Base-by-base conservation (phyloP, 2,113 vertebrate genomes). In the Hippoglossus stenolepis region DNA sequence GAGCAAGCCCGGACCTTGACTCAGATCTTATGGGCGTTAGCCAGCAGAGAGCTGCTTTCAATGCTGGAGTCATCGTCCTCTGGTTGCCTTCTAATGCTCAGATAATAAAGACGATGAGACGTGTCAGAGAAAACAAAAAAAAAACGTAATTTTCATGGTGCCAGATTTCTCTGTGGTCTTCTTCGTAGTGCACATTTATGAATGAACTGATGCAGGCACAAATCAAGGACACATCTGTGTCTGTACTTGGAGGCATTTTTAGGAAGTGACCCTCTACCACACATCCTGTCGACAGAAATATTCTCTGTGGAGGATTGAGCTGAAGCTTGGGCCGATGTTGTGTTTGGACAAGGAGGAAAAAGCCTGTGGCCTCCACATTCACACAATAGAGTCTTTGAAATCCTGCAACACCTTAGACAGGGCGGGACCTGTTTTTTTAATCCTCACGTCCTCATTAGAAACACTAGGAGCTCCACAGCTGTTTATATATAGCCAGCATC, bases 341-440 rank as follows among this genome's bases (percentile, higher is more conserved):
- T 84, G 83, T 91, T 91, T 91, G 80, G 64, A 82, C 83, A 77
- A 77, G 79, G 57, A 66, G 47, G 61, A 85, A 80, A 70, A 74
- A 83, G 35, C 77, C 24, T 49, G 64, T n/a, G 14, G 66, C 85
- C 65, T 84, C 65, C 47, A 60, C 77, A 73, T 78, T 83, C 77
- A 83, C 77, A 89, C 84, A 89, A 83, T 79, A 80, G 67, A 68
- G 73, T 62, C 86, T 87, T 91, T 89, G 65, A 77, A 59, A 38
- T 64, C 3, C 24, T 63, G 68, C 85, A 75, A 77, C 78, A 82
- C 62, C 71, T 84, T 66, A 17, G 62, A 79, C 75, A 24, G 71
- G 76, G 60, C n/a, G 61, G 53, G 61, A 74, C 62, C 61, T 87
- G 79, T 74, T 90, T 82, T 63, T 75, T 47, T 54, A 62, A 77